These are phyloP conservation scores for Xestia sexstrigata DNA, from an alignment of 2,888 invertebrate genomes.

Conservation along the genomic window DNA sequence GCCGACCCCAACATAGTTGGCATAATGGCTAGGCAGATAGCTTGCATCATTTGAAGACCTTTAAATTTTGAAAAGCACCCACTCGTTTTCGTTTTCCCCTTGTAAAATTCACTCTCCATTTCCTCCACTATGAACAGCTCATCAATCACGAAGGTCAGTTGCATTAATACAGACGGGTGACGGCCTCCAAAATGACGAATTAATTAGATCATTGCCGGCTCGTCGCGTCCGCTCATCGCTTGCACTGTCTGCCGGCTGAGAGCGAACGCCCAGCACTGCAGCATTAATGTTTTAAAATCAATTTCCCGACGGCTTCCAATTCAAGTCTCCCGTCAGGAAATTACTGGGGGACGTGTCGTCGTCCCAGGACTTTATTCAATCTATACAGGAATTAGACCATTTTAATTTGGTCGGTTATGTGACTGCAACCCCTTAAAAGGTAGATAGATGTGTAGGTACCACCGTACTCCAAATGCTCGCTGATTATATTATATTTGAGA, in stretches of 20 bases:
- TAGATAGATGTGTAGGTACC: neutral
- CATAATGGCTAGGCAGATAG: neutral
- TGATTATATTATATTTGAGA: neutral
- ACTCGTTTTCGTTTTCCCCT: neutral
- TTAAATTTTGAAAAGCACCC: neutral
- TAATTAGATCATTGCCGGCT: conserved; percentile 57
- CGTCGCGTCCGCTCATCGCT: conserved; percentile 47
- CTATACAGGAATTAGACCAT: neutral
- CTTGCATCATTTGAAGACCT: neutral
- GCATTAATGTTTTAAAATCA: conserved; percentile 74
- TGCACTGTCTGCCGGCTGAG: conserved; percentile 30
- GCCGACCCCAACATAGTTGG: neutral
- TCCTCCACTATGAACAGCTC: conserved; percentile 16
- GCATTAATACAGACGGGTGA: conserved; percentile 30
- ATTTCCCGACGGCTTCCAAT: conserved; percentile 68
- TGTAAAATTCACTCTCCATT: conserved; percentile 6
- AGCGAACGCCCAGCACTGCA: conserved; percentile 41
- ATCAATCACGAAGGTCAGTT: conserved; percentile 47
- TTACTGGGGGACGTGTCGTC: conserved; percentile 39
- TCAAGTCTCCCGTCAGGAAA: conserved; percentile 57
- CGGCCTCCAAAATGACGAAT: conserved; percentile 44
- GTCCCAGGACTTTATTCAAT: conserved; percentile 35
- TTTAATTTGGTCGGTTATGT: conserved; percentile 8
- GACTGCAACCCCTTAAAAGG: neutral
- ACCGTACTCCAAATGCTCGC: neutral